Base-by-base conservation (phyloP, 2,797 vertebrate species). In the Acipenser oxyrinchus region DNA sequence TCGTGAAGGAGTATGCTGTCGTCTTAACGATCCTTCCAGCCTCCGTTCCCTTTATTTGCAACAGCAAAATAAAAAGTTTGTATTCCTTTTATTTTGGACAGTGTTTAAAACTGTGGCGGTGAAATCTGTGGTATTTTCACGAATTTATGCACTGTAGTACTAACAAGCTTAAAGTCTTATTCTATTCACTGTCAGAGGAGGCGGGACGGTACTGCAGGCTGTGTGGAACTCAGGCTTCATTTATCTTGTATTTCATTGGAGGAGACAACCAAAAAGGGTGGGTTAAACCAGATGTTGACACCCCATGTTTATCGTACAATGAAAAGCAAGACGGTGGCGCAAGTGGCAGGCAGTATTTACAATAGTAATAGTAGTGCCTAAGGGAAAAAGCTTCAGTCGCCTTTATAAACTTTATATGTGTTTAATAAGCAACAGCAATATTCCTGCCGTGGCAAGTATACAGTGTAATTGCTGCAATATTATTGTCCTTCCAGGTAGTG, bases 181-280 rank as follows among this genome's bases (percentile, higher is more conserved):
- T 62, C 49, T 37, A 37, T 78, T 75, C 51, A 74, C 71, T 63
- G 18, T 59, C 53, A 74, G 70, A 48, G 77, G 78, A 76, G 87
- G 85, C 77, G 86, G 86, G 75, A 74, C 80, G 61, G 73, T 7
- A 37, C 63, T 64, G 76, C 81, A 74, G 81, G 77, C 74, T 71
- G 55, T 11, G 37, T 58, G 4, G 12, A 7, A n/a, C 55, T 48
- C 49, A 63, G 57, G 58, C 64, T 18, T 66, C 71, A 68, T 73
- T 65, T 58, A 65, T 77, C 65, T 51, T 62, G 55, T 51, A 37
- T 62, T 66, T 66, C 60, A 68, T 70, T 71, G 62, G 63, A 70
- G 55, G 67, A 50, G 60, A 48, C 50, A 9, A 13, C 12, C n/a
- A 48, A 62, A 64, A 65, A 65, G 48, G 57, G 55, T 48, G 13